Evolutionary conservation across 2,888 invertebrate genomes (phyloP), one percentile per base, ranked within the genome.

Genomic region (Tromatobia lineatoria): DNA sequence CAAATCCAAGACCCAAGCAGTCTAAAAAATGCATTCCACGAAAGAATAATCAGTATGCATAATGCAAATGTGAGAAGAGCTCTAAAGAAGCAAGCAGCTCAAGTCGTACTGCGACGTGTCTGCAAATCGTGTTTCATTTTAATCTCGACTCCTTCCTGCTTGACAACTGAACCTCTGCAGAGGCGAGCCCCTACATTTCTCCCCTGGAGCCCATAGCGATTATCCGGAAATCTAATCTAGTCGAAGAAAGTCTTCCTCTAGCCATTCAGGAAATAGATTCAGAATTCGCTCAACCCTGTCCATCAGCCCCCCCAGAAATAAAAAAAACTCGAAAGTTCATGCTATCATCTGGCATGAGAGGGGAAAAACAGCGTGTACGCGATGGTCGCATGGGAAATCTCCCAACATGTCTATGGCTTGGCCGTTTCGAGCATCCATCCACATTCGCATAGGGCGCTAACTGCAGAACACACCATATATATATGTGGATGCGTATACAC

Each of bases 351-450:
- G 18, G 64, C 45, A 66, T 34, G 34, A 20, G 71, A 54, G 34
- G 29, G 47, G 42, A 38, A 38, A 67, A 69, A 59, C 38, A 20
- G 59, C 67, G 54, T 59, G 20, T 47, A 38, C 52, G 69, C 45
- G 38, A 73, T 61, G 82, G 82, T 82, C 82, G 66, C 78, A 78
- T 74, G 82, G 82, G 82, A 82, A 82, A 82, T 82, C 82, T 82
- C 74, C 59, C 61, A 45, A 78, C 78, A 74, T 69, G 78, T 69
- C 82, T 57, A 74, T 75, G 74, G 47, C 74, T 74, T 54, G 57
- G 47, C 69, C 38, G 23, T 38, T 34, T 34, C 69, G 47, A 52
- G 45, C 13, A 50, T 52, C 47, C 54, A 54, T 70, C 76, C 25
- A 6, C 57, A 54, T 64, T 29, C 76, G 59, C 52, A 23, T 47